A percentile compares a stretch with the other conserved stretches of the same genome.
phyloP scores from a whole-genome alignment of 2,113 vertebrate species.

The Equus quagga region DNA sequence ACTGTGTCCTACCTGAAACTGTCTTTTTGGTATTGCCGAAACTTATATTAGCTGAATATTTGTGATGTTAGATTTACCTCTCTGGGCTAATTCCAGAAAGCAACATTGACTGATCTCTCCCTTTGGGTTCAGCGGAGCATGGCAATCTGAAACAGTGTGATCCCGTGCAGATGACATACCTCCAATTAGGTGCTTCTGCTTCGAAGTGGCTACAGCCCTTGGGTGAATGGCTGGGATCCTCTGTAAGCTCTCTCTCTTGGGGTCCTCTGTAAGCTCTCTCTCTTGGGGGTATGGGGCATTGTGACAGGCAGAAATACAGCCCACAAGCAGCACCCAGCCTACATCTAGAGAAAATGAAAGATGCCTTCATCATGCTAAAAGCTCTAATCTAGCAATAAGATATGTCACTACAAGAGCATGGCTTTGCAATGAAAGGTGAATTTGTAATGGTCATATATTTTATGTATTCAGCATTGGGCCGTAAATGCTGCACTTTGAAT shows the following conservation, averaged over 20 bases:
- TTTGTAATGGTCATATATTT: slow-evolving; percentile 83
- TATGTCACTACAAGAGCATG: slow-evolving; percentile 83
- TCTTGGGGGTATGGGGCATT: slow-evolving; percentile 73
- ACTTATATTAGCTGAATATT: slow-evolving; percentile 72
- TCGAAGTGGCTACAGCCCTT: slow-evolving; percentile 79
- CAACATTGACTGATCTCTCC: slow-evolving; percentile 70
- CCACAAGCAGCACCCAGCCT: slow-evolving; percentile 77
- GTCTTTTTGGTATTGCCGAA: slow-evolving; percentile 58
- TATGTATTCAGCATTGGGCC: slow-evolving; percentile 82
- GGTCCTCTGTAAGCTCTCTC: slow-evolving; percentile 74
- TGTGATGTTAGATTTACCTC: slow-evolving; percentile 65
- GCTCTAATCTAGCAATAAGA: slow-evolving; percentile 80
- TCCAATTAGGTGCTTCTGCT: slow-evolving; percentile 86
- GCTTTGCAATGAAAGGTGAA: slow-evolving; percentile 79
- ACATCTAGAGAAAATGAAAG: slow-evolving; percentile 82
- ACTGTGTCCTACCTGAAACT: slow-evolving; percentile 3
- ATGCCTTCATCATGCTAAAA: slow-evolving; percentile 70
- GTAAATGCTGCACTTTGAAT: slow-evolving; percentile 83
- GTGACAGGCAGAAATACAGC: slow-evolving; percentile 78
- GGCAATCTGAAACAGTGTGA: slow-evolving; percentile 85
- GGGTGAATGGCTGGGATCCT: slow-evolving; percentile 77
- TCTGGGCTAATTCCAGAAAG: slow-evolving; percentile 78
- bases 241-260: slow-evolving; percentile 68
- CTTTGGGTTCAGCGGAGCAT: slow-evolving; percentile 84
- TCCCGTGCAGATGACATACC: slow-evolving; percentile 85